Conservation (phyloP, 1,140 invertebrate genomes). For the Pogonus chalceus region DNA sequence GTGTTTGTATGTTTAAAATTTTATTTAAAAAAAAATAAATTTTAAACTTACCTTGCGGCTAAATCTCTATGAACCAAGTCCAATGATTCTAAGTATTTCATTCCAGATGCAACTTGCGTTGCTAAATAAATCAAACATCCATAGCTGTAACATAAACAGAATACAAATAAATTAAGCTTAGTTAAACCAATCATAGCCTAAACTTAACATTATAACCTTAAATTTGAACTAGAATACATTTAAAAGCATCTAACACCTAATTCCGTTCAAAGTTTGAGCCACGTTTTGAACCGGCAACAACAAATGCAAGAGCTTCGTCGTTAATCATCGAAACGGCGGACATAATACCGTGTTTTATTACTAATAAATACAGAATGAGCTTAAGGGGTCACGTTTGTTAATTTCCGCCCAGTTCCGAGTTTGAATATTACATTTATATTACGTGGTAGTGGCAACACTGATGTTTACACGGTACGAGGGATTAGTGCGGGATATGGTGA, state of each 20-base stretch:
- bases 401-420: constrained; percentile 15
- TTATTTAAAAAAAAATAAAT: not conserved
- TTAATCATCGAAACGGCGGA: not conserved
- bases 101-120: constrained; percentile 67
- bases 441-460: not conserved
- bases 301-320: not conserved
- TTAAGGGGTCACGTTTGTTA: constrained; percentile 18
- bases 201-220: no score
- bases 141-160: constrained; percentile 39
- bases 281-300: no score
- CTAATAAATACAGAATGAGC: constrained; percentile 18
- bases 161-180: not conserved
- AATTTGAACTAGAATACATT: no score
- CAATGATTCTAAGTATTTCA: constrained; percentile 73
- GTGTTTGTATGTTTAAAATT: no score
- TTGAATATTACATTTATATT: constrained; percentile 8
- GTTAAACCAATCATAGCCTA: not conserved
- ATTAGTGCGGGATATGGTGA: not conserved
- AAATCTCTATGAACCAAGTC: constrained; percentile 74
- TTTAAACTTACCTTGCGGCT: constrained; percentile 53
- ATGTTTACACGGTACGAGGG: no score
- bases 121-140: constrained; percentile 60
- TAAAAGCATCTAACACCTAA: not conserved
- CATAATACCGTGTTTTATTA: constrained; percentile 16
- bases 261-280: no score